These are phyloP conservation scores for Lonchura striata DNA, from an alignment of 2,113 vertebrate genomes.

Conservation along the genomic window DNA sequence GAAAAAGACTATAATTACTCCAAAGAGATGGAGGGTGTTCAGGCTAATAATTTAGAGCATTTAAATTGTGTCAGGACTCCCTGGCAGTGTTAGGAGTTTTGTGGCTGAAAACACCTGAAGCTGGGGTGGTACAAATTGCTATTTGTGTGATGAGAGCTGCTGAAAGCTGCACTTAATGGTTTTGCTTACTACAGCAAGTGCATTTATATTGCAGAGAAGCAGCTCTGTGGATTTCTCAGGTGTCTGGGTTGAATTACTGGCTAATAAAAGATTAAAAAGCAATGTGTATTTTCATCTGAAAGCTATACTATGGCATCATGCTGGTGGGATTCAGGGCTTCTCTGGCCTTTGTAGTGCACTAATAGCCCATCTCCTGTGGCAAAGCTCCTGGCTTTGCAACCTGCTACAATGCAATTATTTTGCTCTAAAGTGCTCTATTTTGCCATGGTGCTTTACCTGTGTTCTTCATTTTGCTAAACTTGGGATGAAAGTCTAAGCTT, in stretches of 20 bases:
- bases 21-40: background rate
- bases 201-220: background rate
- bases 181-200: background rate
- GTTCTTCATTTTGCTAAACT: background rate
- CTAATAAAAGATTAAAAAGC: constrained; percentile 46
- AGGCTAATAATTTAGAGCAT: background rate
- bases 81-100: background rate
- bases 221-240: background rate
- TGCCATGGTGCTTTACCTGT: background rate
- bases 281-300: constrained; percentile 3
- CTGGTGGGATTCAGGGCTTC: background rate
- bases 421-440: background rate
- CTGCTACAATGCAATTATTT: background rate
- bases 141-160: background rate
- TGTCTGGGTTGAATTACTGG: background rate
- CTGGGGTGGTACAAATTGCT: background rate
- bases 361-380: background rate
- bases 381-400: background rate
- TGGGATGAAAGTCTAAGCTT: background rate
- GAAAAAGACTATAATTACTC: background rate
- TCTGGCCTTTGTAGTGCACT: background rate
- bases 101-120: background rate
- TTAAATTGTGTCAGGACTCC: background rate
- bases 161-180: background rate
- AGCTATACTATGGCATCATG: background rate